Evolutionary conservation across 2,888 invertebrate genomes (phyloP), one percentile per base, ranked within the genome.

Genomic region (Ceraclea dissimilis): DNA sequence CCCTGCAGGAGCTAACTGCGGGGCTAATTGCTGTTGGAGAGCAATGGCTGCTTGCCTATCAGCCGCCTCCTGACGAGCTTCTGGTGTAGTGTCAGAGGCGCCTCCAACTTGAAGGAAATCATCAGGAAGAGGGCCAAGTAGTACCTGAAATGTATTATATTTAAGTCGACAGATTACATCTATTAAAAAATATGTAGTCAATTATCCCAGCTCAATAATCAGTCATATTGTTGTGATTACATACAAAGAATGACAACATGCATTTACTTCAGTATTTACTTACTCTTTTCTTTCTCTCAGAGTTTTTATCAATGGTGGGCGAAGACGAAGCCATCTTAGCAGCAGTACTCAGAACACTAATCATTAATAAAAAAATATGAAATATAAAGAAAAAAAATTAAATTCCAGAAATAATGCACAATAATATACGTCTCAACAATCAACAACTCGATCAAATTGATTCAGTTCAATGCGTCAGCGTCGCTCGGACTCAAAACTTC

Each of bases 21-120:
- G 78, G 74, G 62, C 79, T 73, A 52, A 81, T 69, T 64, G 86
- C 60, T 87, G 85, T 63, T 86, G 86, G 22, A 88, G 69, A 33
- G 86, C 86, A 46, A 86, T 68, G 0, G 88, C 88, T 11, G 90
- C 84, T 69, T 91, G 87, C 64, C 88, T 84, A 71, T 91, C 91
- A 1, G 85, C 82, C 50, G 86, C 85, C 64, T 88, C 81, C 65
- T 85, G 85, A 64, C 86, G 86, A 60, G 83, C 79, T 39, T 83
- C 47, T 13, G 52, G 17, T 44, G 51, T 52, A 16, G n/a, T 54
- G 8, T 71, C 67, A 1, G 80, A 79, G 57, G 77, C 80, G 6
- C 76, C 67, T 26, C 70, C 69, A 49, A 82, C 67, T 60, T 81
- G 76, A 26, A 93, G 76, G 68, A 93, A 93, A 62, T 89, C 88